Conservation (phyloP, 2,797 vertebrate genomes). For the Smutsia gigantea region DNA sequence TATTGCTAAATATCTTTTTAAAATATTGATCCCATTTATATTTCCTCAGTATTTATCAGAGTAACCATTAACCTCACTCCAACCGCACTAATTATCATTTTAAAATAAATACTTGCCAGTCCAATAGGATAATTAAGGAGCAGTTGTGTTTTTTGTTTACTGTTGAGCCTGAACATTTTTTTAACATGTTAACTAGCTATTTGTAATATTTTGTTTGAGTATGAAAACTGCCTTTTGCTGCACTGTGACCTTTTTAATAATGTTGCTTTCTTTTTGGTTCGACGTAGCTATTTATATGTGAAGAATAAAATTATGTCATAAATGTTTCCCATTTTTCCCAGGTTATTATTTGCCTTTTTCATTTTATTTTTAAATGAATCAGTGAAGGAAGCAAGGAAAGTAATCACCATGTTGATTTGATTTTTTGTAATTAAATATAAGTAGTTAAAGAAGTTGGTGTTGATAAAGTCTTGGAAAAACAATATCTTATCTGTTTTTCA, state of each 20-base stretch:
- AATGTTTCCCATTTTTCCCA: background rate
- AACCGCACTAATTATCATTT: background rate
- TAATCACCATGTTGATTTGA: background rate
- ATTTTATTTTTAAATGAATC: constrained; percentile 16
- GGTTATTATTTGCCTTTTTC: background rate
- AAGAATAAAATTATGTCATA: background rate
- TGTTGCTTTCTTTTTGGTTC: background rate
- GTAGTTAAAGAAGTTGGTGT: background rate
- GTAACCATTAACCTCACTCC: background rate
- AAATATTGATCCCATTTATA: background rate
- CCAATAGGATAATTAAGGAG: background rate
- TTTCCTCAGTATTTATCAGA: background rate
- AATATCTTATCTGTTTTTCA: background rate
- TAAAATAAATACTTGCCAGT: background rate
- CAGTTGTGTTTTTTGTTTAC: background rate
- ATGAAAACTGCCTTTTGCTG: background rate
- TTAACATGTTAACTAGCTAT: background rate
- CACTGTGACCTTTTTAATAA: background rate
- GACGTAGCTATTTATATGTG: background rate
- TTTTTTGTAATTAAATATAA: background rate
- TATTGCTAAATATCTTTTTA: background rate
- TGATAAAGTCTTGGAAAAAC: background rate
- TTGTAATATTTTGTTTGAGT: background rate
- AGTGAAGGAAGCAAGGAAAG: background rate
- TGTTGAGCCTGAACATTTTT: background rate